Conservation (phyloP, 1,140 invertebrate genomes). For the Panagrolaimus sp. region DNA sequence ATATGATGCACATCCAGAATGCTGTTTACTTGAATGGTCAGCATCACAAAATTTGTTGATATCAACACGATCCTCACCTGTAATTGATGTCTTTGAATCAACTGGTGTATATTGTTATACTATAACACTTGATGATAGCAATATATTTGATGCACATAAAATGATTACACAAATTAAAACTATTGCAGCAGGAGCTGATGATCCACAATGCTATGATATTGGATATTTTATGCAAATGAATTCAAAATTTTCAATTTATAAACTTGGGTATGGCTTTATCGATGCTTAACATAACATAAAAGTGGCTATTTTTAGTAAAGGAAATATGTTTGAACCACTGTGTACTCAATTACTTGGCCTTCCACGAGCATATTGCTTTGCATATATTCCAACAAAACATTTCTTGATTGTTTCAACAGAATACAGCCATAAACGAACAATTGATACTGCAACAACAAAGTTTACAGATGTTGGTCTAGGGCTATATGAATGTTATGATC, state of each 20-base stretch:
- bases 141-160: not conserved
- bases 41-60: constrained; percentile 15
- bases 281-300: not conserved
- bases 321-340: not conserved
- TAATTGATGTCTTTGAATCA: constrained; percentile 16
- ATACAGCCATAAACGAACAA: not conserved
- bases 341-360: constrained; percentile 5
- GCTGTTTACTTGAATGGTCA: constrained; percentile 15
- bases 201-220: constrained; percentile 1
- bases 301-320: not conserved
- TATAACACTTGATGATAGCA: not conserved
- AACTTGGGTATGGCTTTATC: not conserved
- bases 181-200: not conserved
- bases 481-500: not conserved
- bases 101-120: not conserved
- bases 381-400: not conserved
- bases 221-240: constrained; percentile 4
- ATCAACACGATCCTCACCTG: not conserved
- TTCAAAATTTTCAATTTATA: constrained; percentile 9
- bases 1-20: constrained; percentile 4
- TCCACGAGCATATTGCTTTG: not conserved
- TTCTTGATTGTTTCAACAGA: constrained; percentile 4
- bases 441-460: not conserved
- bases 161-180: constrained; percentile 5
- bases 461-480: not conserved